Evolutionary conservation across 2,113 vertebrate genomes (phyloP).

Genomic region (Carollia perspicillata): DNA sequence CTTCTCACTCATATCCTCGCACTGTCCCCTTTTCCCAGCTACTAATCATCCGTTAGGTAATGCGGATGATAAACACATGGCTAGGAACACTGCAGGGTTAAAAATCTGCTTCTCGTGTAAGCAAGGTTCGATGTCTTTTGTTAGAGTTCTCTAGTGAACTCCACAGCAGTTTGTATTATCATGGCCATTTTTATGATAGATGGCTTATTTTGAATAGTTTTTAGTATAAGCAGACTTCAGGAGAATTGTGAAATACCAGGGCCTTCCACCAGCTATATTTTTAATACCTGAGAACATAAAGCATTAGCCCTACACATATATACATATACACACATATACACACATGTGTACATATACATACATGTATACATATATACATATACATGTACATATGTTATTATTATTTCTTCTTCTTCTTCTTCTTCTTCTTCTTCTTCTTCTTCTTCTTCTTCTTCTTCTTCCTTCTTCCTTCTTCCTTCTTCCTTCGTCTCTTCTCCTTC

Average conservation of each 20-base stretch:
- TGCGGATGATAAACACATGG: not conserved
- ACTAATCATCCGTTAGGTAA: not conserved
- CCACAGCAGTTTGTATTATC: not conserved
- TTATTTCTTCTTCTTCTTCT: too few relatives aligned
- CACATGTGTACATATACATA: too few relatives aligned
- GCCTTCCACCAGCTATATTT: not conserved
- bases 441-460: too few relatives aligned
- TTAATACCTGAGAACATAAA: not conserved
- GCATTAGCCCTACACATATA: not conserved
- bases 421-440: too few relatives aligned
- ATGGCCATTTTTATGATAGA: not conserved
- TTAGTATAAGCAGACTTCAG: not conserved
- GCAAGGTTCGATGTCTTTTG: not conserved
- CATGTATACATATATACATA: too few relatives aligned
- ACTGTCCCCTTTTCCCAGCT: not conserved
- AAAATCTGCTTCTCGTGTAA: not conserved
- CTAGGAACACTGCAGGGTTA: not conserved
- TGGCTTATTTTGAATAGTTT: constrained; percentile 18
- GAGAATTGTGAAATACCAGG: not conserved
- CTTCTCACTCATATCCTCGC: constrained; percentile 1
- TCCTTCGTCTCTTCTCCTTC: not conserved
- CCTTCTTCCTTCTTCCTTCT: too few relatives aligned
- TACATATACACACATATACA: too few relatives aligned
- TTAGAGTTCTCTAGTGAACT: not conserved
- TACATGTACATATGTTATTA: too few relatives aligned